phyloP scores from a whole-genome alignment of 2,797 vertebrate genomes.

The Onychomys torridus region DNA sequence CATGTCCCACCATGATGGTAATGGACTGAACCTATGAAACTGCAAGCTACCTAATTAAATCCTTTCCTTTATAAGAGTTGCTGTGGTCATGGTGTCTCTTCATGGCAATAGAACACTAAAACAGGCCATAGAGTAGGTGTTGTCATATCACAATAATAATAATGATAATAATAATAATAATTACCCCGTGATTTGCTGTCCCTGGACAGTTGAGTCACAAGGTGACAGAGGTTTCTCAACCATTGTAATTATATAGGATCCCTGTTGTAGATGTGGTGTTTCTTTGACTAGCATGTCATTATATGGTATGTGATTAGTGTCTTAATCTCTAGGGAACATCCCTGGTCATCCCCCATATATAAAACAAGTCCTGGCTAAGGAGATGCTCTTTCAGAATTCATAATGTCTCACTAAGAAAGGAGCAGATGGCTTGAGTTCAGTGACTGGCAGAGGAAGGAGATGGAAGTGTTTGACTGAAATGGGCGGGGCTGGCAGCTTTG shows the following conservation, averaged over 20 bases:
- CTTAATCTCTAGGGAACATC: not conserved
- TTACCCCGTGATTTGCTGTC: not conserved
- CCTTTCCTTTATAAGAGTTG: not conserved
- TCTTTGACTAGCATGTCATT: no score
- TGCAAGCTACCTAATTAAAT: not conserved
- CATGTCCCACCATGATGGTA: not conserved
- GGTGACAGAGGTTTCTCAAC: not conserved
- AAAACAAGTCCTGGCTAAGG: not conserved
- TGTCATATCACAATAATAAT: no score
- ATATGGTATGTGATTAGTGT: no score
- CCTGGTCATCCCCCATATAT: fast-evolving
- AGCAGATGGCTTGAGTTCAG: no score
- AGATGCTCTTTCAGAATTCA: not conserved
- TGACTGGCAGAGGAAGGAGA: not conserved
- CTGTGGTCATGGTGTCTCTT: not conserved
- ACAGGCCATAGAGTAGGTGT: not conserved
- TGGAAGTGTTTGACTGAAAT: not conserved
- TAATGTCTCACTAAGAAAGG: not conserved
- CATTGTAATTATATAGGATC: not conserved
- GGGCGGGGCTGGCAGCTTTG: fast-evolving
- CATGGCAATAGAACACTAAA: not conserved
- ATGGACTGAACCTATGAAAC: not conserved
- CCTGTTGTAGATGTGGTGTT: not conserved
- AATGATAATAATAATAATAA: no score
- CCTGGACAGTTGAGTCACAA: not conserved